A percentile compares a stretch with the other conserved stretches of the same genome.
These are phyloP conservation scores for Pempheris klunzingeri DNA, from an alignment of 2,797 vertebrate genomes.

Conservation along the genomic window DNA sequence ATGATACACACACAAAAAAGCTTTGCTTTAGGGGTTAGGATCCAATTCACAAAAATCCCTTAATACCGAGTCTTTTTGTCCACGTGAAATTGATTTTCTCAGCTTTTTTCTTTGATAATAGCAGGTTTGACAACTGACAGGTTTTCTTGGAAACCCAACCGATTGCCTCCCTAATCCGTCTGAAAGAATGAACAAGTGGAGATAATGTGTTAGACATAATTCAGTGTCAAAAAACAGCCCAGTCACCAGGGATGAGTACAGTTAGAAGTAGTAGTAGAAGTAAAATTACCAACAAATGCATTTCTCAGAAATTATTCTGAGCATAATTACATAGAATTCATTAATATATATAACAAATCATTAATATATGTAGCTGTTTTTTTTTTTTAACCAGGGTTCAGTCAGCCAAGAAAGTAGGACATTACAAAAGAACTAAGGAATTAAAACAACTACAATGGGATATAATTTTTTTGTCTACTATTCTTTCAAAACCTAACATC, in stretches of 20 bases:
- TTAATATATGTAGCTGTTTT: too few species aligned
- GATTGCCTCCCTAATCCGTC: neutral
- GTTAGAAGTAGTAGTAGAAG: neutral
- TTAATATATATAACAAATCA: neutral
- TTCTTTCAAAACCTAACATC: neutral
- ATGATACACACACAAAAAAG: neutral
- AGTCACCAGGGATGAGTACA: neutral
- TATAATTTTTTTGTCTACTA: neutral
- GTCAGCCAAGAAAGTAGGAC: neutral
- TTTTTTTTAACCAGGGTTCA: neutral
- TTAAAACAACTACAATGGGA: neutral
- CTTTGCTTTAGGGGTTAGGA: constrained; percentile 18
- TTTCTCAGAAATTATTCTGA: neutral
- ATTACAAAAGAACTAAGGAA: neutral
- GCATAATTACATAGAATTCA: neutral
- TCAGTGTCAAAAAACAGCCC: neutral
- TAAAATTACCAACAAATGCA: neutral
- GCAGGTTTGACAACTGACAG: constrained; percentile 2
- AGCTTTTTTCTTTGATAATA: constrained; percentile 17
- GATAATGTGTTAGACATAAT: neutral
- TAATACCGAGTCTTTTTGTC: constrained; percentile 2
- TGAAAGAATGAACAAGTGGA: neutral
- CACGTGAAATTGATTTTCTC: constrained; percentile 37
- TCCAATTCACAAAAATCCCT: constrained; percentile 27
- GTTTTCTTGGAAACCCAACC: constrained; percentile 1